A percentile compares a stretch with the other conserved stretches of the same genome.
These are phyloP conservation scores for Choloepus hoffmanni DNA, from an alignment of 2,113 vertebrate species.

Conservation along the genomic window DNA sequence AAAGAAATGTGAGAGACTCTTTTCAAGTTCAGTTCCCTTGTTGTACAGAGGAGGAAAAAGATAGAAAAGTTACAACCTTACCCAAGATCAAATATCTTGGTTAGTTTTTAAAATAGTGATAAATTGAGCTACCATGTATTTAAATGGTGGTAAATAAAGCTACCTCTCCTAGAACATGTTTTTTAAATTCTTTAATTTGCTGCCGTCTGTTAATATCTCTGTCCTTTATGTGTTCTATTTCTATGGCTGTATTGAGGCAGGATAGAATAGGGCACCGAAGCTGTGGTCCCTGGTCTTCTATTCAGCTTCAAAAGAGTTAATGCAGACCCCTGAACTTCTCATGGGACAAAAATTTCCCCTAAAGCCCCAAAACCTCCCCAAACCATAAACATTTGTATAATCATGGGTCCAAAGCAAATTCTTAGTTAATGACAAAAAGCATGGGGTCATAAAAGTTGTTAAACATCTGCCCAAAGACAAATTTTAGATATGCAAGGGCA, in stretches of 20 bases:
- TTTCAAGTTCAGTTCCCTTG: not conserved
- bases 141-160: not conserved
- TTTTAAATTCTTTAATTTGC: not conserved
- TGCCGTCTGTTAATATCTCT: not conserved
- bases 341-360: too few species aligned
- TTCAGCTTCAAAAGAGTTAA: too few species aligned
- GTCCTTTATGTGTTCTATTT: not conserved
- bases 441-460: too few species aligned
- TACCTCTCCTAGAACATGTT: not conserved
- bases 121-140: not conserved
- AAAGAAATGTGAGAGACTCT: not conserved
- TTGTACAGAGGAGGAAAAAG: not conserved
- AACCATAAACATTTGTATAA: too few species aligned
- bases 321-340: too few species aligned
- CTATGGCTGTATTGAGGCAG: not conserved
- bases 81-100: not conserved
- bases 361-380: too few species aligned
- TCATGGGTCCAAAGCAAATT: too few species aligned
- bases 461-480: too few species aligned
- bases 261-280: too few species aligned
- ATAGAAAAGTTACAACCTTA: not conserved
- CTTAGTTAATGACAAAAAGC: too few species aligned
- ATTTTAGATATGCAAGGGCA: too few species aligned
- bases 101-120: not conserved
- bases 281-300: too few species aligned